A percentile compares a stretch with the other conserved stretches of the same genome.
phyloP scores from a whole-genome alignment of 2,113 vertebrate genomes.

The Larimichthys polyactis region DNA sequence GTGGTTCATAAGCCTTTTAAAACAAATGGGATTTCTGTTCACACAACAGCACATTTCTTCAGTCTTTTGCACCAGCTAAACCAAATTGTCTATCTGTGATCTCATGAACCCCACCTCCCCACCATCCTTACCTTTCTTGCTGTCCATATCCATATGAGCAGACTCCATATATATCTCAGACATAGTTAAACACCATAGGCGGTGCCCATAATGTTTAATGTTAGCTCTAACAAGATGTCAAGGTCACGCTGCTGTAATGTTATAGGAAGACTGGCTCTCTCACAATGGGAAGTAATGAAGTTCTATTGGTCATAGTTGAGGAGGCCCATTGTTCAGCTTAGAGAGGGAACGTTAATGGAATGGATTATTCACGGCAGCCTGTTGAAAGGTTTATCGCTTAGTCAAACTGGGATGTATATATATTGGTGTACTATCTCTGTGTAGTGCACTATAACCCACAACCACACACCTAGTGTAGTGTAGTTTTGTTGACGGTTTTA shows the following conservation, averaged over 20 bases:
- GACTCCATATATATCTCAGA: slow-evolving; percentile 68
- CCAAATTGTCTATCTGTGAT: slow-evolving; percentile 43
- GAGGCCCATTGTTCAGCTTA: slow-evolving; percentile 61
- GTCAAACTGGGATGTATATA: slow-evolving; percentile 64
- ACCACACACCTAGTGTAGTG: neutral
- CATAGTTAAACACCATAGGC: slow-evolving; percentile 71
- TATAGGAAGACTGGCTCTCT: slow-evolving; percentile 63
- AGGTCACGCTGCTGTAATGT: slow-evolving; percentile 74
- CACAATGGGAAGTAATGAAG: slow-evolving; percentile 72
- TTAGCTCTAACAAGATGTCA: slow-evolving; percentile 80
- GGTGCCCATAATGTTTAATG: slow-evolving; percentile 77
- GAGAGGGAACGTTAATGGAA: slow-evolving; percentile 71
- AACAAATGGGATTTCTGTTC: slow-evolving; percentile 52
- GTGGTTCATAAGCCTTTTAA: slow-evolving; percentile 55
- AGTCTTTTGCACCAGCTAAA: slow-evolving; percentile 20
- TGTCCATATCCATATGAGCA: slow-evolving; percentile 60
- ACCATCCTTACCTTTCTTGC: neutral
- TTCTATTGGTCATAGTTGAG: slow-evolving; percentile 74
- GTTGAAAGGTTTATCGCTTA: slow-evolving; percentile 78
- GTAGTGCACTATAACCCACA: slow-evolving; percentile 9
- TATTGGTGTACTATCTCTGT: slow-evolving; percentile 47
- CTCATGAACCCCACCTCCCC: neutral
- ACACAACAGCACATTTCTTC: neutral
- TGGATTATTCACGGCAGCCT: slow-evolving; percentile 73
- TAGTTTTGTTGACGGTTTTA: slow-evolving; percentile 3